phyloP scores from a whole-genome alignment of 2,888 invertebrate species.

The Conus canariensis region DNA sequence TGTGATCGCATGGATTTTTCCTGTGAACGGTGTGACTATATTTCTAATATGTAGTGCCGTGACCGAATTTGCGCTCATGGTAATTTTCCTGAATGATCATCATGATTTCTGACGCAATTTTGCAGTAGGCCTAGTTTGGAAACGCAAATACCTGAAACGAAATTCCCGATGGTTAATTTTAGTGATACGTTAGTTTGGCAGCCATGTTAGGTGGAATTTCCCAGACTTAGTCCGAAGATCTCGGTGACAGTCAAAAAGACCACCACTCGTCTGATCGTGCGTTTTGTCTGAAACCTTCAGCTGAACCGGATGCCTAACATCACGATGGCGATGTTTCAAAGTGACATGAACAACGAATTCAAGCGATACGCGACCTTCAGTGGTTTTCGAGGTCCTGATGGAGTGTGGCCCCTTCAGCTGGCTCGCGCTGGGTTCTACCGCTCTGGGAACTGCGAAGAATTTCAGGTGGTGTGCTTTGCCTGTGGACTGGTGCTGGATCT shows the following conservation, averaged over 20 bases:
- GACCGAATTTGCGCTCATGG: too few species aligned
- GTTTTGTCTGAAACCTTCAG: neutral
- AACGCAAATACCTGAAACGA: neutral
- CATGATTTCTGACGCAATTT: too few species aligned
- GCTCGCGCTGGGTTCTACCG: slow-evolving; percentile 58
- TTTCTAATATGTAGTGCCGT: too few species aligned
- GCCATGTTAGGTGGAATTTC: neutral
- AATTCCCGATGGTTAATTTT: neutral
- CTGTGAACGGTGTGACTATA: too few species aligned
- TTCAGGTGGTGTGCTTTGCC: slow-evolving; percentile 53
- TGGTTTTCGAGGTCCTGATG: slow-evolving; percentile 2
- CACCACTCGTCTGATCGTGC: neutral
- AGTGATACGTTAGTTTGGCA: neutral
- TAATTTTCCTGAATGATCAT: too few species aligned
- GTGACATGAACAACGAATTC: slow-evolving; percentile 36
- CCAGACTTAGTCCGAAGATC: neutral
- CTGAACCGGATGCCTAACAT: neutral
- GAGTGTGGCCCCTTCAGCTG: slow-evolving; percentile 48
- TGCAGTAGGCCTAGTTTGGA: too few species aligned
- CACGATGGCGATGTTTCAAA: slow-evolving; percentile 11
- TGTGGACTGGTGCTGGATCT: slow-evolving; percentile 51
- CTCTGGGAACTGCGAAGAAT: slow-evolving; percentile 22
- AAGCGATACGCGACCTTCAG: slow-evolving; percentile 24
- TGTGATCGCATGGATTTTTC: too few species aligned
- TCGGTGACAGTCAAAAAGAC: neutral